Conservation (phyloP, 2,797 vertebrate species). For the Acanthiza pusilla region DNA sequence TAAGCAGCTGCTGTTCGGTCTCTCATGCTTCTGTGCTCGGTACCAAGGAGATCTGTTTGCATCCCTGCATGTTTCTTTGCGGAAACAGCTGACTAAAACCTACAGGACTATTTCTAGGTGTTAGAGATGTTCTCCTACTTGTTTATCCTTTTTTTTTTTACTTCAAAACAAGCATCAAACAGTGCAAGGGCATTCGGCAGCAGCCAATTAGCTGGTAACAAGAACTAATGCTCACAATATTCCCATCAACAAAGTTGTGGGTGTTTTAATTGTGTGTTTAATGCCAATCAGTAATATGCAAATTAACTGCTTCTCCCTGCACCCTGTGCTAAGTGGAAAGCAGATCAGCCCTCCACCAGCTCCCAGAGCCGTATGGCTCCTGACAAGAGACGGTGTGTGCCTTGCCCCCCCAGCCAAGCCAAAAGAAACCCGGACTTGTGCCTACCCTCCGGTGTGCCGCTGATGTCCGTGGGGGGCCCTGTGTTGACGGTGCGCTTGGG, state of each 20-base stretch:
- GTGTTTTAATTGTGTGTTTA: constrained; percentile 57
- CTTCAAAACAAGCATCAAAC: constrained; percentile 39
- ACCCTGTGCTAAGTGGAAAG: background rate
- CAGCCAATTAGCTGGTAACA: constrained; percentile 56
- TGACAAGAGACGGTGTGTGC: rapidly evolving
- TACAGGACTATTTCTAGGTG: background rate
- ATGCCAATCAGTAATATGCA: constrained; percentile 51
- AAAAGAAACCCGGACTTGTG: background rate
- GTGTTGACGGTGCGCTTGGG: constrained; percentile 93
- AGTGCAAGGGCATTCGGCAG: constrained; percentile 38
- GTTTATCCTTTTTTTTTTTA: background rate
- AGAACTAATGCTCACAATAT: constrained; percentile 40
- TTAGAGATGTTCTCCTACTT: background rate
- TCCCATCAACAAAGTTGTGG: constrained; percentile 42
- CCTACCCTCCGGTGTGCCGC: constrained; percentile 88
- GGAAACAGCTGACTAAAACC: background rate
- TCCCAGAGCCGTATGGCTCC: background rate
- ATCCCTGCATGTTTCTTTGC: background rate
- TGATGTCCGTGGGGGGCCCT: constrained; percentile 89
- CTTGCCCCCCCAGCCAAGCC: background rate
- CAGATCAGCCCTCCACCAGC: background rate
- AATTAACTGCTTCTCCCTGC: constrained; percentile 40
- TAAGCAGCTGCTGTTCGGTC: background rate
- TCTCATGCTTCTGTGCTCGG: background rate
- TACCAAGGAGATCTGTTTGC: background rate